Percentiles rank a stretch among this genome's conserved stretches.
These are phyloP conservation scores for Pterocles orientalis DNA, from an alignment of 2,113 vertebrate species.

Conservation along the genomic window DNA sequence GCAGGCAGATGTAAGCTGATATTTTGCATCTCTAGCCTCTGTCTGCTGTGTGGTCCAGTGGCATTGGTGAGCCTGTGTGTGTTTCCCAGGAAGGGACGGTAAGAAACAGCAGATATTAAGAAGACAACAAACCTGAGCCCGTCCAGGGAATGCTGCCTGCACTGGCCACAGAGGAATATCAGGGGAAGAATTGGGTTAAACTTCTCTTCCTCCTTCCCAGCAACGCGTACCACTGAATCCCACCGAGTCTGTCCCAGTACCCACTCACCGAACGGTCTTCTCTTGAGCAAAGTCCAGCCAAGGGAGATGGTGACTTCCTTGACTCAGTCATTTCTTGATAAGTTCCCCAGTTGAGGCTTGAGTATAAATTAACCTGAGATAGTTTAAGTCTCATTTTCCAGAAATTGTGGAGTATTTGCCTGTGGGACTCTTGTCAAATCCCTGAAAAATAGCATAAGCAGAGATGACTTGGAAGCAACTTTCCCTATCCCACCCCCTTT, in stretches of 20 bases:
- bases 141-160: neutral
- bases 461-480: neutral
- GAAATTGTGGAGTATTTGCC: neutral
- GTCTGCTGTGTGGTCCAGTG: neutral
- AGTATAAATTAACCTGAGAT: neutral
- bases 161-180: neutral
- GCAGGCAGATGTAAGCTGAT: neutral
- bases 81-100: neutral
- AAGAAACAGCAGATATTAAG: neutral
- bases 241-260: neutral
- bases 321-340: neutral
- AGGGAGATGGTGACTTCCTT: neutral
- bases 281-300: neutral
- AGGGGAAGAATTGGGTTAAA: neutral
- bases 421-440: neutral
- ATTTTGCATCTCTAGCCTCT: neutral
- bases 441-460: neutral
- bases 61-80: accelerated
- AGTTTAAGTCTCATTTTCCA: neutral
- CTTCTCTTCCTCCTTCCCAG: neutral
- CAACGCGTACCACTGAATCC: accelerated
- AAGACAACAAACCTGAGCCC: neutral
- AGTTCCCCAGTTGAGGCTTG: neutral
- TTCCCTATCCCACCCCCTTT: neutral
- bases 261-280: neutral